These are phyloP conservation scores for Girardinichthys multiradiatus DNA, from an alignment of 2,113 vertebrate species.

Conservation along the genomic window DNA sequence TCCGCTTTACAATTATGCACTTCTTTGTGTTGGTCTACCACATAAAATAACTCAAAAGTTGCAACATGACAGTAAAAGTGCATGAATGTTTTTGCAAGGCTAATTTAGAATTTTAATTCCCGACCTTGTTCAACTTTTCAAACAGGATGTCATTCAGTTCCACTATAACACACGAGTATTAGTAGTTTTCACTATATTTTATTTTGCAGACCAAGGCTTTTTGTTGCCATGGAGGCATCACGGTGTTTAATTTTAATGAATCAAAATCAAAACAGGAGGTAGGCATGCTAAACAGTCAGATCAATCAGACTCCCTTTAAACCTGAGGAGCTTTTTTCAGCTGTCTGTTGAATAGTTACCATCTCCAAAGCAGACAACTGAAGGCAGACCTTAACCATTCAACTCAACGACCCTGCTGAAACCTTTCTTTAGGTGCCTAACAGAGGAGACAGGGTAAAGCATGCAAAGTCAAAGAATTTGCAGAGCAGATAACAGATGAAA, in stretches of 20 bases:
- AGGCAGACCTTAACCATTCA: conserved; percentile 23
- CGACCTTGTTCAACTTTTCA: conserved; percentile 2
- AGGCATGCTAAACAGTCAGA: conserved; percentile 55
- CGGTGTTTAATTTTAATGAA: conserved; percentile 62
- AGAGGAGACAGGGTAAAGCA: conserved; percentile 34
- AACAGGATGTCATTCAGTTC: conserved; percentile 23
- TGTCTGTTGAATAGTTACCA: conserved; percentile 25
- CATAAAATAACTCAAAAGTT: neutral
- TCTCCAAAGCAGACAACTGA: conserved; percentile 31
- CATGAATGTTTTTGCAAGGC: neutral
- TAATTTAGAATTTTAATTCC: neutral
- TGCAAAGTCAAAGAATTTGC: conserved; percentile 27
- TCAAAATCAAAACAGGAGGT: conserved; percentile 63
- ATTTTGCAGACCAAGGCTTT: conserved; percentile 30
- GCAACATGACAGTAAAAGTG: too few relatives aligned
- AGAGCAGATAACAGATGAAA: conserved; percentile 23
- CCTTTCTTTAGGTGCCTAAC: conserved; percentile 42
- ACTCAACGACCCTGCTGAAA: conserved; percentile 28
- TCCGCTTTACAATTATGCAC: too few relatives aligned
- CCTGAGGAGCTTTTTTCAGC: conserved; percentile 22
- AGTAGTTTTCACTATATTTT: conserved; percentile 29
- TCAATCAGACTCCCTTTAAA: conserved; percentile 47
- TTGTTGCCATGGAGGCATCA: conserved; percentile 22
- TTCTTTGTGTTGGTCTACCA: too few relatives aligned
- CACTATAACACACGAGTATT: conserved; percentile 33